Evolutionary conservation across 2,888 invertebrate genomes (phyloP), one percentile per base, ranked within the genome.

Genomic region (Drosophila quinaria): DNA sequence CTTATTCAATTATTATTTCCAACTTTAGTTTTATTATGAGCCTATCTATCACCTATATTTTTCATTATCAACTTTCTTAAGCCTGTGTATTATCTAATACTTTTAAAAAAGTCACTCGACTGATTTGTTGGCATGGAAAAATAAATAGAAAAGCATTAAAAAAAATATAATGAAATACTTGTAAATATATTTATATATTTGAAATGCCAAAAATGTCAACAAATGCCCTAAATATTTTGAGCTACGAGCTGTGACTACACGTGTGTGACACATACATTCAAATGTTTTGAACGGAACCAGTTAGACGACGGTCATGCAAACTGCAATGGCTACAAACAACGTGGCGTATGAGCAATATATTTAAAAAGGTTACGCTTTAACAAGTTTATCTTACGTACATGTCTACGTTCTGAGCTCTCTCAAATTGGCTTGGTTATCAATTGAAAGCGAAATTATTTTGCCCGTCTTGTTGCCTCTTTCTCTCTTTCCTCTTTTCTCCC

Each of bases 141-240:
- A 13, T 3, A 2, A 44, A 22, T 9, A 4, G 9, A 25, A 37
- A 25, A 22, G 3, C 17, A 25, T 3, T 13, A 44, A 56, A 22
- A 2, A 9, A 44, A 56, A 37, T n/a, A 46, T 47, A 47, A 25
- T 35, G 6, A 33, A 51, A 29, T 8, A 29, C 29, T 29, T 8
- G 29, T 29, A 29, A 29, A 15, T 11, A 22, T 33, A 29, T 29
- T 60, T 50, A 64, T 47, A 66, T 19, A 50, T 42, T 67, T 63
- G 35, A 81, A 79, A 59, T 74, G 70, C 64, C 68, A 58, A 56
- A 76, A 81, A 81, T 84, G 85, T 76, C 87, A 84, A 65, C 72
- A 74, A 78, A 74, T 87, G 86, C 64, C 76, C 87, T 65, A 82
- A 85, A 86, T 87, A 81, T 68, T 78, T 80, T 54, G 31, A 61